A percentile compares a stretch with the other conserved stretches of the same genome.
phyloP scores from a whole-genome alignment of 2,797 vertebrate genomes.

The Cottoperca gobio region DNA sequence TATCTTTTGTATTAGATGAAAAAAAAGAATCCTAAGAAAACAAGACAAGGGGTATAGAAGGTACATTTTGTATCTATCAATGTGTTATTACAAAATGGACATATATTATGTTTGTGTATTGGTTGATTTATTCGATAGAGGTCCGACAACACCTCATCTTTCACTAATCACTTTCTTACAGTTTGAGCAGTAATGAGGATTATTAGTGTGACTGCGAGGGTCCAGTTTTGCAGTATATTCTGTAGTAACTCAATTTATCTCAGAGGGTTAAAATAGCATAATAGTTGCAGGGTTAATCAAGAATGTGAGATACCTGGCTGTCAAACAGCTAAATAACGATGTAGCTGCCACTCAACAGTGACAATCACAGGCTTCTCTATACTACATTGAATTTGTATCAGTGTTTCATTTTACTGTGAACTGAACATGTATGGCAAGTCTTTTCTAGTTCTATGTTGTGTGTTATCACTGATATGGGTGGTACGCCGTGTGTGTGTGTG shows the following conservation, averaged over 20 bases:
- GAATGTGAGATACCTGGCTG: conserved; percentile 66
- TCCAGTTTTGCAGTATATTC: conserved; percentile 56
- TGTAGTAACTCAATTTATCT: conserved; percentile 56
- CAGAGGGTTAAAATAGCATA: conserved; percentile 55
- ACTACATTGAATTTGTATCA: conserved; percentile 56
- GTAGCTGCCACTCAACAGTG: conserved; percentile 69
- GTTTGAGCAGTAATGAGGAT: conserved; percentile 18
- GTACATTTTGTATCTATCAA: conserved; percentile 27
- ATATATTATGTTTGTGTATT: conserved; percentile 22
- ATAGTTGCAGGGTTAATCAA: conserved; percentile 60
- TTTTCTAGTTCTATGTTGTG: conserved; percentile 49
- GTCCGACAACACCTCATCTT: conserved; percentile 20
- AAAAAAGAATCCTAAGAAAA: conserved; percentile 25
- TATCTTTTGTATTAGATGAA: conserved; percentile 35
- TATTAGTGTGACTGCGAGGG: conserved; percentile 32
- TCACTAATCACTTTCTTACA: conserved; percentile 29
- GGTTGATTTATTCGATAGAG: conserved; percentile 22
- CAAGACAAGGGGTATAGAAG: conserved; percentile 17
- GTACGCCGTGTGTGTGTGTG: conserved; percentile 14
- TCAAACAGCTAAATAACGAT: conserved; percentile 77
- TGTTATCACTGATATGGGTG: conserved; percentile 53
- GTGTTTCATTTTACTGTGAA: conserved; percentile 63
- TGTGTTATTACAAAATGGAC: conserved; percentile 6
- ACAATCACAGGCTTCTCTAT: conserved; percentile 78
- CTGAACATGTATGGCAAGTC: conserved; percentile 41